Base-by-base conservation (phyloP, 2,888 invertebrate genomes). In the Caenorhabditis macrosperma region DNA sequence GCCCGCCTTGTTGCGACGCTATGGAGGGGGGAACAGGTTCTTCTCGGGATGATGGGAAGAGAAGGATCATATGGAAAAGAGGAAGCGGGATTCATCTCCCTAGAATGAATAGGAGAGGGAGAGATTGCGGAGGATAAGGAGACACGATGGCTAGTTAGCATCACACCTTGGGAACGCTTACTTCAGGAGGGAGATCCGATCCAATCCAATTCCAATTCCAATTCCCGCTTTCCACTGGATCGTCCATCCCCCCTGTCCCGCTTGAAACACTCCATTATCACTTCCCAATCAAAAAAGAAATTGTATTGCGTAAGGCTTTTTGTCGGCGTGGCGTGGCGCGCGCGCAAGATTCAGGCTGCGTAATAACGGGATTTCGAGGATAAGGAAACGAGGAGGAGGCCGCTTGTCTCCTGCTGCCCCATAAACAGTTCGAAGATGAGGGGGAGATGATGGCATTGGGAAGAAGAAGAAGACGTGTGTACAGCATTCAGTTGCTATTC, bases 251-350 rank as follows among this genome's bases (percentile, higher is more conserved):
- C 35, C n/a, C 22, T 17, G 20, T 55, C 33, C 26, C 15, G 20
- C 10, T 17, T 17, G 52, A 64, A 57, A 35, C 33, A 59, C 50
- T 41, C 35, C 59, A 59, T 72, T 50, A 61, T 61, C 60, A 52
- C 33, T 33, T 38, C 24, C 63, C 44, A 35, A 61, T 52, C 38
- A 15, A 33, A 24, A n/a, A 26, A 46, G 24, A n/a, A n/a, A n/a
- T n/a, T n/a, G n/a, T n/a, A 68, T 71, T 71, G 71, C 71, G 71
- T 71, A 71, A 71, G 71, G 71, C 54, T 71, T 71, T 71, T 71
- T 69, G 68, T 15, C 41, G n/a, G n/a, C n/a, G n/a, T n/a, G n/a
- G n/a, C n/a, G n/a, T 44, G 68, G 33, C 15, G 52, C 24, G 15
- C 9, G 38, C 38, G 38, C 38, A 15, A 12, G 44, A 44, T 24